Base-by-base conservation (phyloP, 2,797 vertebrate genomes). In the Poecilia gillii region DNA sequence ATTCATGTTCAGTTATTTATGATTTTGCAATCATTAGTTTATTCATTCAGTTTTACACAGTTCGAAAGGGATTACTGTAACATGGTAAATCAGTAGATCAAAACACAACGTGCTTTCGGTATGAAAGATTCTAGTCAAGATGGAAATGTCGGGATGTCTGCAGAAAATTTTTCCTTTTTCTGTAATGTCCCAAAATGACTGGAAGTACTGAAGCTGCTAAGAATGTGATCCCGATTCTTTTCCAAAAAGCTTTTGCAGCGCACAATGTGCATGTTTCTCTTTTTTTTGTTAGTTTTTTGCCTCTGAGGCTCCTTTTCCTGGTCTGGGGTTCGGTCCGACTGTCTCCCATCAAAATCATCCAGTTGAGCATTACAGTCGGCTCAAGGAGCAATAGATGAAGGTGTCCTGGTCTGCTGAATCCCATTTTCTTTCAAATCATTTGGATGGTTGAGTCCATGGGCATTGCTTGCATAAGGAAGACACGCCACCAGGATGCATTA, bases 341-440 rank as follows among this genome's bases (percentile, higher is more conserved):
- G 23, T 43, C 23, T 25, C 23, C 39, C 39, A 70, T 13, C 23
- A 43, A 43, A 45, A 57, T 68, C 36, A 41, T 68, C 66, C 39
- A 43, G 20, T n/a, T 70, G 23, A 45, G 23, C 23, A 70, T 43
- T 70, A n/a, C 23, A 70, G 39, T 70, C 66, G 14, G 66, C 39
- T n/a, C 23, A 43, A 23, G 66, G 25, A 28, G 39, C 12, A n/a
- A n/a, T 28, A 43, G 66, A 43, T 12, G 23, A 70, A 43, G 66
- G 66, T 70, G 39, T 70, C 41, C 66, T 70, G 66, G 23, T 70
- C 66, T 70, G 66, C 41, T 70, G 39, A 70, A 45, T 70, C 39
- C 23, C 66, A 70, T 70, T 70, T 73, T 72, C 70, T 59, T 78
- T 78, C 23, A 47, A 55, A 72, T 78, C 41, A 78, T 78, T 78